Evolutionary conservation across 2,888 invertebrate species (phyloP), one percentile per base, ranked within the genome.

Genomic region (Carabus problematicus): DNA sequence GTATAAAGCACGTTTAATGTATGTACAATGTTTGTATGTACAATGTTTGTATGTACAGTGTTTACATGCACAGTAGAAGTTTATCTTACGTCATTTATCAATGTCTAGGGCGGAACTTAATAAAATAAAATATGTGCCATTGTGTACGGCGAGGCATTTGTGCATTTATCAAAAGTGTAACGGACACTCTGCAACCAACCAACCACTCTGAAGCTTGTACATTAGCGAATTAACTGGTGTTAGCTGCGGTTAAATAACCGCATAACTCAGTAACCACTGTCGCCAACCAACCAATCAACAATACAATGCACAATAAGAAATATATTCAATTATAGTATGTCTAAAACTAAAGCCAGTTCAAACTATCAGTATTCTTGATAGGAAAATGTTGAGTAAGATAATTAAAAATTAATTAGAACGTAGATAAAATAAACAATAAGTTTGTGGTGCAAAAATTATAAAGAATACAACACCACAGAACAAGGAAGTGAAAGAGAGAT

Each of bases 221-320:
- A 68, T 68, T 68, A 68, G 67, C 43, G 67, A 68, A 68, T 68
- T 68, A 68, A 68, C 67, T 68, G 59, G 42, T 58, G 66, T 66
- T 66, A 58, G n/a, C 47, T 18, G 58, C 49, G 59, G 63, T 63
- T 52, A 49, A 62, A 63, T 11, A 52, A 12, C 52, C 52, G 52
- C 18, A 18, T 52, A 52, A 14, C 16, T 19, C 19, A 52, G 19
- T 18, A 52, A 52, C 14, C 19, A 52, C 52, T 47, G 16, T 47
- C 29, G 6, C 29, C 29, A 6, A 6, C 29, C 2, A 29, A 29
- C 29, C n/a, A n/a, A n/a, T n/a, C n/a, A n/a, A n/a, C n/a, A n/a
- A n/a, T n/a, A n/a, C n/a, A n/a, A n/a, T n/a, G n/a, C n/a, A n/a
- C 29, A 29, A 29, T 29, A 29, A 29, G 29, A 29, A n/a, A n/a